phyloP scores from a whole-genome alignment of 1,140 invertebrate species.

The Dreissena polymorpha region DNA sequence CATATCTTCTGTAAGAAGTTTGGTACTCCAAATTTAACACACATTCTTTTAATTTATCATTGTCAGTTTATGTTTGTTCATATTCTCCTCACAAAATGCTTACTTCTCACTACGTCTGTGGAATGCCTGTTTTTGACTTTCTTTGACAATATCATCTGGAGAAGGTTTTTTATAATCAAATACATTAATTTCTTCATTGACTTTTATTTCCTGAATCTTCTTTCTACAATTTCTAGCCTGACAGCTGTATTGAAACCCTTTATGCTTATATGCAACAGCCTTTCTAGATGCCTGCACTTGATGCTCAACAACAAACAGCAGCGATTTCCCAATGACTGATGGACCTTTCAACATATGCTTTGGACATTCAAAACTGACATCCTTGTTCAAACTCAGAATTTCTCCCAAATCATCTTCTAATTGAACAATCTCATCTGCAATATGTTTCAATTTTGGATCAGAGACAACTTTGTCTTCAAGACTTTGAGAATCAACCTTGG shows the following conservation, averaged over 20 bases:
- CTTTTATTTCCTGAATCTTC: not conserved
- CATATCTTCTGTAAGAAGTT: too few relatives aligned
- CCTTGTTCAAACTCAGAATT: not conserved
- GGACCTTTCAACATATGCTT: constrained; percentile 15
- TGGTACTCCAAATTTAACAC: too few relatives aligned
- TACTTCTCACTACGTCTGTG: constrained; percentile 48
- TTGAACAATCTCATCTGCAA: too few relatives aligned
- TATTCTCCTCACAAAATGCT: too few relatives aligned
- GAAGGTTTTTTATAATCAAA: constrained; percentile 84
- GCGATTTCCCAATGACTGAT: constrained; percentile 30
- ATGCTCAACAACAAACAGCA: not conserved
- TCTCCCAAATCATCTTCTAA: too few relatives aligned
- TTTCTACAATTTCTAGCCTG: constrained; percentile 55
- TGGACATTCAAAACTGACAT: not conserved
- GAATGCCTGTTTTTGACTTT: constrained; percentile 73
- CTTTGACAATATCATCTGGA: constrained; percentile 82
- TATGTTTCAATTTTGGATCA: too few relatives aligned
- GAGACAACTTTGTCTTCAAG: too few relatives aligned
- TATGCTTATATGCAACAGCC: constrained; percentile 15
- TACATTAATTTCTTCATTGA: constrained; percentile 56
- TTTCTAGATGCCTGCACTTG: not conserved
- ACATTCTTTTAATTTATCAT: not conserved
- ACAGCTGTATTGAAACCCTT: constrained; percentile 60
- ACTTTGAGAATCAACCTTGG: too few relatives aligned
- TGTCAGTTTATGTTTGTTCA: not conserved